Conservation (phyloP, 2,888 invertebrate genomes). For the Antheraea yamamai region DNA sequence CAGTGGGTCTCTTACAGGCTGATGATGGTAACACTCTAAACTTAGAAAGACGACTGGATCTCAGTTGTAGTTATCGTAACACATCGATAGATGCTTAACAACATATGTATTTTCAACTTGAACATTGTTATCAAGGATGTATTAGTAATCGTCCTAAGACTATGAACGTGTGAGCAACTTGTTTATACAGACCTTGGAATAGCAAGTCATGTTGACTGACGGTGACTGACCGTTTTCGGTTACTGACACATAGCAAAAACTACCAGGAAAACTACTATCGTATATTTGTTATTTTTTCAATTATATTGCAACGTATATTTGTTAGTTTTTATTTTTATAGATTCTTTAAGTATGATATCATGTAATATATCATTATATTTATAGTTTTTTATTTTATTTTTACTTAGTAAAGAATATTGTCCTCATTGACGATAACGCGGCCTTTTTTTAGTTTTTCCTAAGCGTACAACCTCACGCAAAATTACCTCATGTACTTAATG, state of each 20-base stretch:
- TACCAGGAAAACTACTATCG: not conserved
- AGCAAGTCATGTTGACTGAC: not conserved
- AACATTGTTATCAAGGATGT: not conserved
- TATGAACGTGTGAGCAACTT: not conserved
- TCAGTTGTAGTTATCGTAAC: not conserved
- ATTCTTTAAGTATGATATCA: no score
- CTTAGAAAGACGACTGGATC: not conserved
- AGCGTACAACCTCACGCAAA: not conserved
- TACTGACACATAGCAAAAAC: constrained; percentile 5
- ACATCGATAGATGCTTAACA: not conserved
- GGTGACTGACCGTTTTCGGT: constrained; percentile 3
- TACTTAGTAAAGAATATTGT: not conserved
- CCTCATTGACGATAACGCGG: not conserved
- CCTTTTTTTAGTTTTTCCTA: not conserved
- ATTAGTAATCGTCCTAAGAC: not conserved
- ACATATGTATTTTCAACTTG: not conserved
- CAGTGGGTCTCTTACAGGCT: no score
- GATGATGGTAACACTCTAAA: not conserved
- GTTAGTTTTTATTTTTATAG: not conserved
- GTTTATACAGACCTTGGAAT: not conserved
- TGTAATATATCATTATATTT: no score
- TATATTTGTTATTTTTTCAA: not conserved
- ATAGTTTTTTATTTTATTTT: not conserved
- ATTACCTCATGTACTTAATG: not conserved
- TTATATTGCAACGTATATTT: not conserved